Evolutionary conservation across 2,113 vertebrate genomes (phyloP).

Genomic region (Tachysurus vachellii): DNA sequence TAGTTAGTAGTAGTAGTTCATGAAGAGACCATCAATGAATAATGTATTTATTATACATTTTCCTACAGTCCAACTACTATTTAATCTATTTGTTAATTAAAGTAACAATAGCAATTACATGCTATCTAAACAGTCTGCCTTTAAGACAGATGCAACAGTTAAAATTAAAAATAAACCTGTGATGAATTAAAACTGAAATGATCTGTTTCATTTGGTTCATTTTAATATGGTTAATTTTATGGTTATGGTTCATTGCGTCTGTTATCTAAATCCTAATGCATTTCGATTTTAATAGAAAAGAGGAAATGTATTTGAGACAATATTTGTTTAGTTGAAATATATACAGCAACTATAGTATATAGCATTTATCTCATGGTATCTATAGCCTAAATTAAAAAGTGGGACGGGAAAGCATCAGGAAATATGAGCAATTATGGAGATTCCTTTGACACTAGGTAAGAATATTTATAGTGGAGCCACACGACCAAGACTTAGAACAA

Average conservation of each 20-base stretch:
- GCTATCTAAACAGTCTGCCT: not conserved
- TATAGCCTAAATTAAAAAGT: not conserved
- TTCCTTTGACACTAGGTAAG: not conserved
- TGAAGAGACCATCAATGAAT: not conserved
- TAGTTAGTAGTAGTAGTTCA: not conserved
- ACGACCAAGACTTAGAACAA: not conserved
- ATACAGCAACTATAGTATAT: not conserved
- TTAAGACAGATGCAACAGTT: not conserved
- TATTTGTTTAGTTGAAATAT: not conserved
- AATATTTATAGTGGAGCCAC: not conserved
- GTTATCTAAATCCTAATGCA: not conserved
- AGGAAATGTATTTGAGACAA: not conserved
- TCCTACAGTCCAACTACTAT: too few species aligned
- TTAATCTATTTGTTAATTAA: not conserved
- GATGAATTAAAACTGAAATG: not conserved
- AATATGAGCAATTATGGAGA: not conserved
- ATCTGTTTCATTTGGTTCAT: not conserved
- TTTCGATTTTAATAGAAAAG: not conserved
- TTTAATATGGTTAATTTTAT: too few species aligned
- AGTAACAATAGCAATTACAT: not conserved
- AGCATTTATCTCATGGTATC: not conserved
- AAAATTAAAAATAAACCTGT: not conserved
- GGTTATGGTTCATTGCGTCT: not conserved
- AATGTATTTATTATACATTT: not conserved
- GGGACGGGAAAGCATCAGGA: not conserved